Percentiles rank a stretch among this genome's conserved stretches.
Evolutionary conservation across 2,113 vertebrate genomes (phyloP).

Genomic region (Lagopus muta): DNA sequence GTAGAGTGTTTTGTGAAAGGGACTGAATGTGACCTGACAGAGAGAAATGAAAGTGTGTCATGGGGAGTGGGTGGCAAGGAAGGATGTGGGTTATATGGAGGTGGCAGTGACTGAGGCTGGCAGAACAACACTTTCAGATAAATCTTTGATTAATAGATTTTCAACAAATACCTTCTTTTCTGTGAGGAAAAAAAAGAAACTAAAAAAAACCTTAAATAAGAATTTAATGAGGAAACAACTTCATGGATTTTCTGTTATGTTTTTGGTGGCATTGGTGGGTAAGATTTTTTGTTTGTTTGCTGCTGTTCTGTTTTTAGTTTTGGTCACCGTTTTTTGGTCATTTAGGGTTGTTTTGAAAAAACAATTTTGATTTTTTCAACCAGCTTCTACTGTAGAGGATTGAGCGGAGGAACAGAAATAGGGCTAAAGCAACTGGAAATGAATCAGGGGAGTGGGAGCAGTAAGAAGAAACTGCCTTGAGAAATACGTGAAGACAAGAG

Average conservation of each 20-base stretch:
- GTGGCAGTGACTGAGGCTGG: background rate
- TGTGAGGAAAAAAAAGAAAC: background rate
- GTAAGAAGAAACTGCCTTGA: background rate
- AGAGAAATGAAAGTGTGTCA: background rate
- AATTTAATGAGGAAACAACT: background rate
- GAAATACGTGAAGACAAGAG: background rate
- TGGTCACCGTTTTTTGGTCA: background rate
- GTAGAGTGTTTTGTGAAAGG: background rate
- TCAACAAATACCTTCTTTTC: background rate
- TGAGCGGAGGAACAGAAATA: background rate
- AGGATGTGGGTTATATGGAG: background rate
- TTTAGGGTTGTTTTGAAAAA: background rate
- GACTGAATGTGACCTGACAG: background rate
- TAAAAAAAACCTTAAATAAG: background rate
- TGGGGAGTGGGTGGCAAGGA: background rate
- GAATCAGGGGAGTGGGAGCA: background rate
- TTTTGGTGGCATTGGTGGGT: background rate
- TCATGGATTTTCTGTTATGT: background rate
- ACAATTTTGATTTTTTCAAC: background rate
- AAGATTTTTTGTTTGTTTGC: background rate
- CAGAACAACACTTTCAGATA: background rate
- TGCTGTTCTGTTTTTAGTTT: background rate
- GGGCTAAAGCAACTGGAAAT: background rate
- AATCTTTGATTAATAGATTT: background rate
- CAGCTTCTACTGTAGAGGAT: background rate